Conservation (phyloP, 2,113 vertebrate genomes). For the Lagenorhynchus albirostris region DNA sequence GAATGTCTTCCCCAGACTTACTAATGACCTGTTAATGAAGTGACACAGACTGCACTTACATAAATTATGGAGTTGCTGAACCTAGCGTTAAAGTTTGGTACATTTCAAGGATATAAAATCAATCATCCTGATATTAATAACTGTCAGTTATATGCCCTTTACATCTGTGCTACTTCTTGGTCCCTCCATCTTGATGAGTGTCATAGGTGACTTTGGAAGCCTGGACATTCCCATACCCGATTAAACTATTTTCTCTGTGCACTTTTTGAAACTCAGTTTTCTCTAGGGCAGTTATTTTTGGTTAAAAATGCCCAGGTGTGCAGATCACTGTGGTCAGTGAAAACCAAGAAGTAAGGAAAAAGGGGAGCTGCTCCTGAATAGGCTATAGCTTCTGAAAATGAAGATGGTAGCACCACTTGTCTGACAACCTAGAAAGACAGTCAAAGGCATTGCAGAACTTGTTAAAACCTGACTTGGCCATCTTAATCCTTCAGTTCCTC, state of each 20-base stretch:
- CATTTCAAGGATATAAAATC: slow-evolving; percentile 63
- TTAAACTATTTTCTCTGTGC: background rate
- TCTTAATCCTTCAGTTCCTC: background rate
- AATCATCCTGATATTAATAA: slow-evolving; percentile 62
- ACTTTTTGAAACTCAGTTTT: background rate
- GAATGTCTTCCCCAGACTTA: slow-evolving; percentile 8
- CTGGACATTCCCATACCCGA: background rate
- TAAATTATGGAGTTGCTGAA: slow-evolving; percentile 64
- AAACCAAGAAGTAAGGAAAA: background rate
- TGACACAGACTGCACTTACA: slow-evolving; percentile 48
- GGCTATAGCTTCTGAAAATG: background rate
- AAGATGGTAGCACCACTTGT: background rate
- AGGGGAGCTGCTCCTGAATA: fast-evolving
- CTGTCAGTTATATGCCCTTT: slow-evolving; percentile 49
- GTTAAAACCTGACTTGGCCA: background rate
- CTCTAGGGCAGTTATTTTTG: background rate
- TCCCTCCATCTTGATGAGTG: background rate
- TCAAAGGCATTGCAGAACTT: background rate
- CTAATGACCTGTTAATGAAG: slow-evolving; percentile 62
- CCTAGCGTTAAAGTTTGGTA: slow-evolving; percentile 35
- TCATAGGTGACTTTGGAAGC: slow-evolving; percentile 45
- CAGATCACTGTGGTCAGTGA: background rate
- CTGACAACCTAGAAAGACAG: background rate
- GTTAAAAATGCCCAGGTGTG: background rate
- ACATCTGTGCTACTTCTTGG: slow-evolving; percentile 35